Percentiles rank a stretch among this genome's conserved stretches.
Evolutionary conservation across 2,113 vertebrate species (phyloP).

Genomic region (Rhinopomastus cyanomelas): DNA sequence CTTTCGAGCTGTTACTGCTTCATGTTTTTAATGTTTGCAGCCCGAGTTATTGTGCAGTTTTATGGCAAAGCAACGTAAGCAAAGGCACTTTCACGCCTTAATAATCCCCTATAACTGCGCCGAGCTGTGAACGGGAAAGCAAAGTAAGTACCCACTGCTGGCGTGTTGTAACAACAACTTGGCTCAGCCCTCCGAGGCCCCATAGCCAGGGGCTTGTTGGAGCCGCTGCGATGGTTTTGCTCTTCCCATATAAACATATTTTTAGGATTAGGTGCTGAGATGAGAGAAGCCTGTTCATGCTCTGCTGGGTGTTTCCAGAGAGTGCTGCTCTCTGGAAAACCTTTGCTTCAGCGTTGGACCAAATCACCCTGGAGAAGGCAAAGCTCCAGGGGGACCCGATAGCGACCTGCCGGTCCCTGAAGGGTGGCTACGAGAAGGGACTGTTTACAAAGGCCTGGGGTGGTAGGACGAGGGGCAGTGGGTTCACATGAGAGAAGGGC

Average conservation of each 20-base stretch:
- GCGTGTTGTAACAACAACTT: background rate
- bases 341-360: background rate
- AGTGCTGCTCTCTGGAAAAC: background rate
- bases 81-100: background rate
- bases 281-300: background rate
- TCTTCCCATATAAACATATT: background rate
- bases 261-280: background rate
- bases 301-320: background rate
- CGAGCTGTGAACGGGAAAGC: constrained; percentile 22
- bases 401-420: too few species aligned
- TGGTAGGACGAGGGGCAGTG: too few species aligned
- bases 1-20: background rate
- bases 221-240: background rate
- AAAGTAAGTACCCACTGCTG: background rate
- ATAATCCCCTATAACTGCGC: background rate
- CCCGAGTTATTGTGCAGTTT: background rate
- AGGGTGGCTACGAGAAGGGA: too few species aligned
- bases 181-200: constrained; percentile 10
- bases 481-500: too few species aligned
- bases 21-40: background rate
- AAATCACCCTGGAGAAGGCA: background rate
- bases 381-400: background rate
- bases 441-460: too few species aligned
- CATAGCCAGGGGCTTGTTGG: constrained; percentile 23
- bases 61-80: background rate